Percentiles rank a stretch among this genome's conserved stretches.
These are phyloP conservation scores for Apostichopus japonicus DNA, from an alignment of 35 echinoderm and acorn worm species.

Conservation along the genomic window DNA sequence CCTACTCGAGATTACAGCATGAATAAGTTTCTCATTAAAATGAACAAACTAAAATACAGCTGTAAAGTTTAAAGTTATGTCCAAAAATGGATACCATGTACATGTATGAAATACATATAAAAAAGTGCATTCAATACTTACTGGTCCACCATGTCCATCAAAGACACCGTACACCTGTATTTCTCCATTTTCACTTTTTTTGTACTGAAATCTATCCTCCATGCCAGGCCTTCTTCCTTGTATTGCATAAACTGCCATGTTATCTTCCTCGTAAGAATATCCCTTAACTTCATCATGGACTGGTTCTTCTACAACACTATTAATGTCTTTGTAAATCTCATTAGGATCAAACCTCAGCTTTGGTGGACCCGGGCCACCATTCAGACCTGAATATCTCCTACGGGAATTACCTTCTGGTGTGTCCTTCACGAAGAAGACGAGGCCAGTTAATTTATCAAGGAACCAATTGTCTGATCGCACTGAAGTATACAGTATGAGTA, in stretches of 20 bases:
- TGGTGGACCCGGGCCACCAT: slow-evolving; percentile 18
- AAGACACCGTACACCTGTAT: slow-evolving; percentile 81
- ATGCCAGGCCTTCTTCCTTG: slow-evolving; percentile 82
- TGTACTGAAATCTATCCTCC: slow-evolving; percentile 93
- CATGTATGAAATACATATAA: too few relatives aligned
- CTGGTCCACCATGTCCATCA: slow-evolving; percentile 97
- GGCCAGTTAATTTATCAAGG: slow-evolving; percentile 62
- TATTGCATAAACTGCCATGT: slow-evolving; percentile 92
- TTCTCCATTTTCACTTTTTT: slow-evolving; percentile 56
- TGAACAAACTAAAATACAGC: too few relatives aligned
- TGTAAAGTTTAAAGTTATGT: too few relatives aligned
- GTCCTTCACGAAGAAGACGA: slow-evolving; percentile 50
- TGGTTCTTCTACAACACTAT: slow-evolving; percentile 13
- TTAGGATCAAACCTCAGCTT: slow-evolving; percentile 35
- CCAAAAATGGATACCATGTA: too few relatives aligned
- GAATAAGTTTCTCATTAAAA: too few relatives aligned
- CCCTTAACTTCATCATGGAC: slow-evolving; percentile 33
- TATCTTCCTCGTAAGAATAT: slow-evolving; percentile 73
- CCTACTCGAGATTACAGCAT: too few relatives aligned
- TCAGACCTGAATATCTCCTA: neutral
- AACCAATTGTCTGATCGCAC: slow-evolving; percentile 65
- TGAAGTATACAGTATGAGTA: slow-evolving; percentile 71
- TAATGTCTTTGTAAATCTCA: slow-evolving; percentile 37
- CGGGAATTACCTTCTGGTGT: slow-evolving; percentile 32
- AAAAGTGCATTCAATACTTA: slow-evolving; percentile 7